Evolutionary conservation across 1,140 invertebrate genomes (phyloP).

Genomic region (Bombus sylvicola): DNA sequence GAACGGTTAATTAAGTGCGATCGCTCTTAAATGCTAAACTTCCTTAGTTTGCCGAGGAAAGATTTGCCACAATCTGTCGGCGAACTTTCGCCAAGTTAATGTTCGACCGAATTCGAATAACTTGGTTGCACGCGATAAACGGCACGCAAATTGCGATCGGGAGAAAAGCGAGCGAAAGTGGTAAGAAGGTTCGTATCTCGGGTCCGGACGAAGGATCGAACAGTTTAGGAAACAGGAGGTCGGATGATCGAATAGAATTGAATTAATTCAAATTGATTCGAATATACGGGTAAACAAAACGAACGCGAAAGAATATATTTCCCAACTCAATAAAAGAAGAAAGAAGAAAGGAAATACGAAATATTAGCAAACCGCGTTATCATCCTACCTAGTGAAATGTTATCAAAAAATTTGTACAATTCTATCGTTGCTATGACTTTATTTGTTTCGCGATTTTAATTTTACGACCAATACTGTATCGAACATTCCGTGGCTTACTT

Average conservation of each 20-base stretch:
- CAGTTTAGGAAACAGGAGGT: neutral
- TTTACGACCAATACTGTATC: neutral
- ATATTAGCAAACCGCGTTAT: neutral
- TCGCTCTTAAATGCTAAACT: neutral
- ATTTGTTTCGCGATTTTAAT: neutral
- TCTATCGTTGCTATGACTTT: neutral
- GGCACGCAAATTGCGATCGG: neutral
- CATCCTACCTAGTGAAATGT: neutral
- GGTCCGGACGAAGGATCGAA: neutral
- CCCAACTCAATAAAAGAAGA: neutral
- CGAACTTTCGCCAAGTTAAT: constrained; percentile 27
- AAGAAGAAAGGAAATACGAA: neutral
- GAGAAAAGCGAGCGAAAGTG: constrained; percentile 24
- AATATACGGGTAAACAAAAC: neutral
- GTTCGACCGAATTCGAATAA: constrained; percentile 16
- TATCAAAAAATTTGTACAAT: neutral
- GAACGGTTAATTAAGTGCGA: neutral
- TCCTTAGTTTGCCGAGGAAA: neutral
- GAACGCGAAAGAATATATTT: neutral
- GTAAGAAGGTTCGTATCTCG: neutral
- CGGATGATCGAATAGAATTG: constrained; percentile 20
- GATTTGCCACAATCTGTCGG: neutral
- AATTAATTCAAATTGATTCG: neutral
- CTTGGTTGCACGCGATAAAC: constrained; percentile 20
- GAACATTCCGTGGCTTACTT: neutral